Base-by-base conservation (phyloP, 2,888 invertebrate species). In the Cephonodes hylas region DNA sequence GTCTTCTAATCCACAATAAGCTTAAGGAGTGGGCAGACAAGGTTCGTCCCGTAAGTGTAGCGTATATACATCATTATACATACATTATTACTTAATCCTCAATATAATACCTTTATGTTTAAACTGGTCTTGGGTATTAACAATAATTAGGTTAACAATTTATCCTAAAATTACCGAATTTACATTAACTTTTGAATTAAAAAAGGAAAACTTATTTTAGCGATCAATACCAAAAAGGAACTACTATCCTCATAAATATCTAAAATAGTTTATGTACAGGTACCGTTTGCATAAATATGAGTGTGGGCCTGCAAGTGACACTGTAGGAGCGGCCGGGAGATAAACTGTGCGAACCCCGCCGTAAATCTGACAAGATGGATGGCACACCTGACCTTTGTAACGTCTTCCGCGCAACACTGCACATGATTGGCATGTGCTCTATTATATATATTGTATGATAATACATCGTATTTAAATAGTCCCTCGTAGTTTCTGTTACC, bases 281-380 rank as follows among this genome's bases (percentile, higher is more conserved):
- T 56, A 42, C 22, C 42, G 45, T 57, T 61, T 61, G 22, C 44
- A 61, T 61, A 61, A 61, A 57, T 34, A 61, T 38, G 10, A 44
- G 15, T 23, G 23, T 27, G 22, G 23, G 23, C 6, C 7, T 46
- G n/a, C 38, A 44, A 34, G 25, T 58, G 42, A 58, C 38, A 15
- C 38, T 23, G 75, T 72, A 68, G 68, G n/a, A n/a, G n/a, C n/a
- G 76, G 80, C 71, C 74, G 68, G 65, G 78, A 85, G 85, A 85
- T 87, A 86, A 84, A 84, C 82, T 78, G 74, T 70, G 73, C 74
- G 76, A 74, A 75, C 68, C 70, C n/a, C 61, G 76, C 76, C 84
- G 83, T 85, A 86, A 88, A 88, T 88, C 89, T 83, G 85, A 77
- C 84, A 84, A 87, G 88, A 89, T 86, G 84, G 81, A 89, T 88